These are phyloP conservation scores for Psettodes erumei DNA, from an alignment of 2,113 vertebrate species.

Conservation along the genomic window DNA sequence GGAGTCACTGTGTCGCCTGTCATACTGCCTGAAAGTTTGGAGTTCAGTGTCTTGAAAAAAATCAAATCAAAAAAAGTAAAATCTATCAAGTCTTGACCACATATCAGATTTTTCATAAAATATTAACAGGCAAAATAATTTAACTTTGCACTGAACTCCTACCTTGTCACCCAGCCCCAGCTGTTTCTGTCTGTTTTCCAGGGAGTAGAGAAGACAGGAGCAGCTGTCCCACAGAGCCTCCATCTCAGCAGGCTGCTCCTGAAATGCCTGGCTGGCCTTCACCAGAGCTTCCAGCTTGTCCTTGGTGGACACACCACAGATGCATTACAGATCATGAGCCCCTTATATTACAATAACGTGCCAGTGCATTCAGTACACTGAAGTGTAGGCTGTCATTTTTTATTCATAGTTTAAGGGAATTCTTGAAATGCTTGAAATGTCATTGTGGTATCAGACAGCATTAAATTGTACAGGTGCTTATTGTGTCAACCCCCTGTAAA, in stretches of 20 bases:
- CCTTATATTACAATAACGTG: background rate
- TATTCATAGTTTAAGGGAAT: background rate
- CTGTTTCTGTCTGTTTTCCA: slow-evolving; percentile 88
- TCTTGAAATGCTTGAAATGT: background rate
- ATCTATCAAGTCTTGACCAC: background rate
- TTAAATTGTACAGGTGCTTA: background rate
- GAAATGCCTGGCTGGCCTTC: slow-evolving; percentile 85
- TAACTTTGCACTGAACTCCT: slow-evolving; percentile 20
- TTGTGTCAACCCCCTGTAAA: background rate
- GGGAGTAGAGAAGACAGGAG: slow-evolving; percentile 85
- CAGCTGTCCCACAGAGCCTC: slow-evolving; percentile 86
- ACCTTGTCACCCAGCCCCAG: slow-evolving; percentile 90
- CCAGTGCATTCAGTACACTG: background rate
- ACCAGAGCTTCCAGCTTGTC: slow-evolving; percentile 90
- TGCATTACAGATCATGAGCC: background rate
- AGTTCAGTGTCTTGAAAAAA: background rate
- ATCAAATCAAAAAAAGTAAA: too few species aligned
- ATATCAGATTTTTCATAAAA: background rate
- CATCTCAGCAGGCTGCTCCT: slow-evolving; percentile 83
- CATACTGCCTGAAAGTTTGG: background rate
- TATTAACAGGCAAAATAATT: background rate
- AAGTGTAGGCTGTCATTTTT: background rate
- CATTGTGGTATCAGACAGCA: background rate
- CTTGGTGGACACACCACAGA: slow-evolving; percentile 68
- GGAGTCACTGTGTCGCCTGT: background rate